Evolutionary conservation across 2,113 vertebrate species (phyloP).

Genomic region (Tiliqua scincoides): DNA sequence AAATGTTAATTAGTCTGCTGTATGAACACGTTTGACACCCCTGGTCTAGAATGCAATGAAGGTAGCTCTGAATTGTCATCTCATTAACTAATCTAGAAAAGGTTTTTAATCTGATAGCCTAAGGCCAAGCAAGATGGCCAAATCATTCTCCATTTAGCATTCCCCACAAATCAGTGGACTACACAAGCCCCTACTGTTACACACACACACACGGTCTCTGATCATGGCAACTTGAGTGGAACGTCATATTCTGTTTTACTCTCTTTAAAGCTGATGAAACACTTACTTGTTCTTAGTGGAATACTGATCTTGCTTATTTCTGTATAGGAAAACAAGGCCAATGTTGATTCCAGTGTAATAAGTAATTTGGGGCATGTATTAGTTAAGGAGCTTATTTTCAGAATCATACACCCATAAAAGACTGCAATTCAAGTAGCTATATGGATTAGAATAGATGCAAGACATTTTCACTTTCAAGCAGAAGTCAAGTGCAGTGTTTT

Average conservation of each 20-base stretch:
- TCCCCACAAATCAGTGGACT: neutral
- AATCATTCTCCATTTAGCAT: neutral
- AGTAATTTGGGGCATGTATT: neutral
- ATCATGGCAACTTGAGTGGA: neutral
- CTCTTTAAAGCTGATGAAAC: neutral
- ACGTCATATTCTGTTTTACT: slow-evolving; percentile 9
- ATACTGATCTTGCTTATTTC: neutral
- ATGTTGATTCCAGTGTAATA: neutral
- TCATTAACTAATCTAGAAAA: neutral
- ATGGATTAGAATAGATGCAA: neutral
- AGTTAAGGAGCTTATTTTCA: neutral
- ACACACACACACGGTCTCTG: neutral
- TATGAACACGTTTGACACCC: no score
- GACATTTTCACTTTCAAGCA: neutral
- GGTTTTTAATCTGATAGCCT: neutral
- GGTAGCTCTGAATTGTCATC: neutral
- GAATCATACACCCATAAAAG: neutral
- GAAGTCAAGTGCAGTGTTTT: neutral
- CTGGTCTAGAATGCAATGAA: slow-evolving; percentile 20
- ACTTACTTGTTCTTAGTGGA: neutral
- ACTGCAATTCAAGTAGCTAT: neutral
- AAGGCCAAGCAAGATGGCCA: neutral
- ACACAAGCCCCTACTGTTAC: neutral
- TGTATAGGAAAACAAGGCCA: neutral
- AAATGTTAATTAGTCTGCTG: no score